Evolutionary conservation across 2,888 invertebrate genomes (phyloP).

Genomic region (Glyphotaelius pellucidus): DNA sequence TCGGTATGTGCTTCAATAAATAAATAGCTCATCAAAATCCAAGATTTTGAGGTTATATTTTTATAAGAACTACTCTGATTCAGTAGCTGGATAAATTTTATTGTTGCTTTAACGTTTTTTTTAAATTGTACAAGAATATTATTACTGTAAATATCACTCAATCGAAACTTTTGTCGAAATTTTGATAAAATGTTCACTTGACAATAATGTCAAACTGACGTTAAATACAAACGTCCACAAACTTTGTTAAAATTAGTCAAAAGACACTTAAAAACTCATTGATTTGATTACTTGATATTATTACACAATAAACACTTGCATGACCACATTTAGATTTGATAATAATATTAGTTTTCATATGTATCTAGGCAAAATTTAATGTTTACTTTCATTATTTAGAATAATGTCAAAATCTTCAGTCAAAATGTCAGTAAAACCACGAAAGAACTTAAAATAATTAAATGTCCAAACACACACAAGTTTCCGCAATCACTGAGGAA

Average conservation of each 20-base stretch:
- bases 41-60: constrained; percentile 20
- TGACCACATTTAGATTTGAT: constrained; percentile 23
- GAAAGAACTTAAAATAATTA: not conserved
- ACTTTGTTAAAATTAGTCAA: not conserved
- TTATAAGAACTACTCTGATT: not conserved
- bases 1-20: not conserved
- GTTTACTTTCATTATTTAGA: constrained; percentile 43
- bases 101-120: not conserved
- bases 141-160: not conserved
- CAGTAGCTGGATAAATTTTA: not conserved
- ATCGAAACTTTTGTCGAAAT: not conserved
- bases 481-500: constrained; percentile 29
- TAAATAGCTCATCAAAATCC: not conserved
- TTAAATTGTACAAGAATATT: not conserved
- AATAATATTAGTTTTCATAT: constrained; percentile 27
- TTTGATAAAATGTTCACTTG: constrained; percentile 31
- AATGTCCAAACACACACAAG: constrained; percentile 27
- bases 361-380: not conserved
- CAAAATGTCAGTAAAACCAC: constrained; percentile 41
- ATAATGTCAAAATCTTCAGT: constrained; percentile 37
- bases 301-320: not conserved
- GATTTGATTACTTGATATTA: not conserved
- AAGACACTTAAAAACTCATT: not conserved
- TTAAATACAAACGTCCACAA: constrained; percentile 3
- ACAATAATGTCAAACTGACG: constrained; percentile 15